Evolutionary conservation across 1,140 invertebrate genomes (phyloP).

Genomic region (Agrypnia vestita): DNA sequence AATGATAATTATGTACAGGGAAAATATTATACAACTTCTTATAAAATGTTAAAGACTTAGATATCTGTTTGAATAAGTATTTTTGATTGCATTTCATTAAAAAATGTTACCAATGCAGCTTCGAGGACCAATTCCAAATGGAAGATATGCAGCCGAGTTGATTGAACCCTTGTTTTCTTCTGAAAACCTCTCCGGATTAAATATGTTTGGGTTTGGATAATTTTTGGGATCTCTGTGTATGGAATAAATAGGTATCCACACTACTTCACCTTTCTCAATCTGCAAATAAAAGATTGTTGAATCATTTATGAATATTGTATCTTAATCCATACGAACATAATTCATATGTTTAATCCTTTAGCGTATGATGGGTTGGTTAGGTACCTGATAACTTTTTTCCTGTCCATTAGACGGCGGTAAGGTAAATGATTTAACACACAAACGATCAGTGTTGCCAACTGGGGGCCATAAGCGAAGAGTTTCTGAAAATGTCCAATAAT

Average conservation of each 20-base stretch:
- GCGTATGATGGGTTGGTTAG: no score
- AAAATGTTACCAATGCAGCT: slow-evolving; percentile 67
- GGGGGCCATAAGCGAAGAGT: slow-evolving; percentile 72
- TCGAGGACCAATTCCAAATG: slow-evolving; percentile 70
- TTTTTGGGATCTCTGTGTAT: slow-evolving; percentile 68
- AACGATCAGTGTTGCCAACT: slow-evolving; percentile 64
- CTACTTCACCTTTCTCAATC: not conserved
- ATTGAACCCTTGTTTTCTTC: slow-evolving; percentile 36
- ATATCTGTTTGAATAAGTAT: no score
- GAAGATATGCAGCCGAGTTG: slow-evolving; percentile 62
- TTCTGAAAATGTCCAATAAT: slow-evolving; percentile 63
- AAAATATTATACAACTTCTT: no score
- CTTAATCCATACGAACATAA: no score
- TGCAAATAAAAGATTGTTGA: slow-evolving; percentile 3
- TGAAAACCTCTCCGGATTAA: slow-evolving; percentile 18
- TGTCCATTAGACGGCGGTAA: slow-evolving; percentile 49
- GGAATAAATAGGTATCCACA: slow-evolving; percentile 8
- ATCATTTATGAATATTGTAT: not conserved
- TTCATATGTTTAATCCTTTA: no score
- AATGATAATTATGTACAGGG: no score
- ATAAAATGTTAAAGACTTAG: no score
- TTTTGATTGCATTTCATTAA: not conserved
- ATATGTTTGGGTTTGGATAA: slow-evolving; percentile 62
- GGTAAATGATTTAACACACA: slow-evolving; percentile 65
- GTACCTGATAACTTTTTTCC: no score